Evolutionary conservation across 1,140 invertebrate species (phyloP).

Genomic region (Ips nitidus): DNA sequence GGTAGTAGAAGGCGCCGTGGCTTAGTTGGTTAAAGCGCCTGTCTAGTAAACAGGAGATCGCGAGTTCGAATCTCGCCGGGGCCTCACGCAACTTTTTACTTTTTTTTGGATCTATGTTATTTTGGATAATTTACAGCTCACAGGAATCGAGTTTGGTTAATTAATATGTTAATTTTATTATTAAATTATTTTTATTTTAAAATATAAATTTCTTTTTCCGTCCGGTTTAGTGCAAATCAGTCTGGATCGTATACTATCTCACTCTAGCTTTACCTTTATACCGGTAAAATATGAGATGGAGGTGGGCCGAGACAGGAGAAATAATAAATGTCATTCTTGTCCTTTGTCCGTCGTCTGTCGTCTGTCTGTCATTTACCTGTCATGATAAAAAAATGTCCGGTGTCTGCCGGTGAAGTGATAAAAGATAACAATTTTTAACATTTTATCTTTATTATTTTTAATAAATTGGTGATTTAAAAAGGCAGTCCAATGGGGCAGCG

Average conservation of each 20-base stretch:
- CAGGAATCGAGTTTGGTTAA: no score
- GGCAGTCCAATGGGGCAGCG: conserved; percentile 74
- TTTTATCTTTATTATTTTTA: no score
- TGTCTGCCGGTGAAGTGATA: neutral
- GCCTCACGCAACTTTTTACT: conserved; percentile 45
- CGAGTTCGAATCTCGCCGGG: conserved; percentile 60
- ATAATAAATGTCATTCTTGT: no score
- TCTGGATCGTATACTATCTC: no score
- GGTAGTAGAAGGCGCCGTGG: conserved; percentile 53
- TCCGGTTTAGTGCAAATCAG: no score
- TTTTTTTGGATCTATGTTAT: neutral
- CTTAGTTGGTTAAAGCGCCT: conserved; percentile 63
- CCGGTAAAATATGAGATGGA: no score
- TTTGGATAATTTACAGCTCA: no score
- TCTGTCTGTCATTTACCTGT: neutral
- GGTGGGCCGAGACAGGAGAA: no score
- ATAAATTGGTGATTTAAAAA: neutral
- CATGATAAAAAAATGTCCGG: neutral
- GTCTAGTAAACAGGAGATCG: conserved; percentile 64
- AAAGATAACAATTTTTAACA: neutral
- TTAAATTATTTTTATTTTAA: no score
- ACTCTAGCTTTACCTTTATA: no score
- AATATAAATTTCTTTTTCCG: no score
- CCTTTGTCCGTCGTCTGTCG: neutral
- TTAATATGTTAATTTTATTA: no score